Base-by-base conservation (phyloP, 2,113 vertebrate species). In the Phaetusa simplex region DNA sequence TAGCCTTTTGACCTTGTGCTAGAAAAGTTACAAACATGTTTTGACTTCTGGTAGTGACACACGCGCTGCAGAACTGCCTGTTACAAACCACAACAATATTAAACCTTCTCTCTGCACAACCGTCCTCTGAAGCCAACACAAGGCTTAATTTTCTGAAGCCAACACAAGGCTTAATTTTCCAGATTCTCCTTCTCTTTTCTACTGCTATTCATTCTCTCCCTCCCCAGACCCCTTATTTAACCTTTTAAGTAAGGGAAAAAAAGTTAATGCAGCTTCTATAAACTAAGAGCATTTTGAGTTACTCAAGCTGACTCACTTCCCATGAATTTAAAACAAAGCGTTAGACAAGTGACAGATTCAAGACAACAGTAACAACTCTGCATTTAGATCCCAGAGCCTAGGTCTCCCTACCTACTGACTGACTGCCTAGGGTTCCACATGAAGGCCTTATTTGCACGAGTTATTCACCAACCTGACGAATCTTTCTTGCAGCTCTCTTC, bases 401-500 rank as follows among this genome's bases (percentile, higher is more conserved):
- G 36, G 30, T 34, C 47, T 80, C 59, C 40, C 80, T 38, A 38
- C 26, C 47, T 50, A 67, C 50, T 12, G 24, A 67, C n/a, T 3
- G 5, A 38, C 64, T 36, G 72, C 16, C 65, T 7, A 9, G 36
- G 27, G 9, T 11, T 67, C 11, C 45, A 45, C 12, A 62, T 18
- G 19, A 81, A 53, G 17, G 56, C 7, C 6, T 77, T n/a, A 32
- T 43, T 52, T 71, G 45, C 36, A 81, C 3, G 3, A 69, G n/a
- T 38, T 83, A 42, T 93, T 77, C 40, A 97, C 96, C 72, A 85
- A 98, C 97, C 95, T 96, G 94, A 50, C 0, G 3, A 50, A 47
- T 29, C 45, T 43, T 95, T 73, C 79, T 86, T 21, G 84, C 27
- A 36, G 73, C 23, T 95, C 73, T 97, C 84, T 93, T 95, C 0